Evolutionary conservation across 2,113 vertebrate genomes (phyloP).

Genomic region (Tretioscincus oriximinensis): DNA sequence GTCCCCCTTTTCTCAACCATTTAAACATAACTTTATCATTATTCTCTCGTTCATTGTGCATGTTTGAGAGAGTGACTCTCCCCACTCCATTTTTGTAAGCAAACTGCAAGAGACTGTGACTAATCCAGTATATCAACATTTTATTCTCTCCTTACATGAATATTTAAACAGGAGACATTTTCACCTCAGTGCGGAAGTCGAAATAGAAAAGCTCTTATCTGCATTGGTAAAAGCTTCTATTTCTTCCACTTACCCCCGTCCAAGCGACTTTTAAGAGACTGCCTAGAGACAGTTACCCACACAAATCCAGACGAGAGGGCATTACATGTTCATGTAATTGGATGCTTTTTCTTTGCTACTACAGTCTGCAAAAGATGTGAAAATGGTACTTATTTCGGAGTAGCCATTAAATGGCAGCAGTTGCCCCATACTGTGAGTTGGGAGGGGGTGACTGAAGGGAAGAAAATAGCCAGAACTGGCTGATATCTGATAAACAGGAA

Average conservation of each 20-base stretch:
- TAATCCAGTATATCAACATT: constrained; percentile 50
- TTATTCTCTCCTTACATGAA: constrained; percentile 65
- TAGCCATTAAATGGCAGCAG: constrained; percentile 84
- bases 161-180: constrained; percentile 68
- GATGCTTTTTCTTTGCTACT: constrained; percentile 79
- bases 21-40: constrained; percentile 37
- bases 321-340: constrained; percentile 85
- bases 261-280: constrained; percentile 66
- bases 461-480: constrained; percentile 86
- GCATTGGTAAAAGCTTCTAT: constrained; percentile 66
- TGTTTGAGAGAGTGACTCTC: constrained; percentile 5
- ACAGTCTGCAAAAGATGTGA: constrained; percentile 76
- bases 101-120: constrained; percentile 37
- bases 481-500: constrained; percentile 91
- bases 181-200: constrained; percentile 51
- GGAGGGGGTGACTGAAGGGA: constrained; percentile 61
- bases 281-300: constrained; percentile 74
- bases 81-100: constrained; percentile 29
- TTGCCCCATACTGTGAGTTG: constrained; percentile 85
- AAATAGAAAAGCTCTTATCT: constrained; percentile 71
- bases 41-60: constrained; percentile 27
- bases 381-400: constrained; percentile 79
- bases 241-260: constrained; percentile 8
- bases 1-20: constrained; percentile 8
- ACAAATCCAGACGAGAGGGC: constrained; percentile 77